Base-by-base conservation (phyloP, 2,113 vertebrate genomes). In the Stomatorhinus ivindoensis region DNA sequence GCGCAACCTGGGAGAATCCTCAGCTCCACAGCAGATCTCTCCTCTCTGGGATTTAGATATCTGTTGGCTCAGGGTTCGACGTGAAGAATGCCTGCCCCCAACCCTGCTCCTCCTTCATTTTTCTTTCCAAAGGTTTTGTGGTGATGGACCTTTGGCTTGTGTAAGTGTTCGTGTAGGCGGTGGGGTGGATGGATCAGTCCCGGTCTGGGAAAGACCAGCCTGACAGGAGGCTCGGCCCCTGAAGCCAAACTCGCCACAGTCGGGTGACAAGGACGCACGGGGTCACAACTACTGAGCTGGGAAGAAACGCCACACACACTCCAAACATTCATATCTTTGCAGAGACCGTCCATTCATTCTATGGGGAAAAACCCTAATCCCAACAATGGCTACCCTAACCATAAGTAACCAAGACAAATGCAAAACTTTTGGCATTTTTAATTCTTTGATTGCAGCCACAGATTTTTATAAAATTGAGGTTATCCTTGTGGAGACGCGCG, bases 91-190 rank as follows among this genome's bases (percentile, higher is more conserved):
- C 69, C 69, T 2, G 31, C 31, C 69, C 31, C 69, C 27, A 35
- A 39, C 69, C 69, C 4, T 42, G 27, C 35, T 42, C 15, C 90
- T 91, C 91, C 90, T 86, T 86, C 27, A 15, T 19, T 7, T 84
- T 51, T 55, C 88, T 83, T 87, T 61, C 50, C 86, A 89, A 90
- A 90, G 90, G 92, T 91, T 92, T 90, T 88, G 84, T 58, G 48
- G 87, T 44, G 55, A 86, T 83, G 87, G 86, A 83, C 48, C 82
- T 21, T 90, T 58, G 87, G 86, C 91, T 90, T 89, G 89, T 50
- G 73, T 65, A 48, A 83, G 87, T 76, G 31, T 82, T 48, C 58
- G 80, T 39, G n/a, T 88, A 85, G 87, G 39, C 5, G 48, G 88
- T 10, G 42, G 9, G 46, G 39, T 51, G 69, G 65, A 27, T 13